Conservation (phyloP, 1,140 invertebrate genomes). For the Drosophila arizonae region DNA sequence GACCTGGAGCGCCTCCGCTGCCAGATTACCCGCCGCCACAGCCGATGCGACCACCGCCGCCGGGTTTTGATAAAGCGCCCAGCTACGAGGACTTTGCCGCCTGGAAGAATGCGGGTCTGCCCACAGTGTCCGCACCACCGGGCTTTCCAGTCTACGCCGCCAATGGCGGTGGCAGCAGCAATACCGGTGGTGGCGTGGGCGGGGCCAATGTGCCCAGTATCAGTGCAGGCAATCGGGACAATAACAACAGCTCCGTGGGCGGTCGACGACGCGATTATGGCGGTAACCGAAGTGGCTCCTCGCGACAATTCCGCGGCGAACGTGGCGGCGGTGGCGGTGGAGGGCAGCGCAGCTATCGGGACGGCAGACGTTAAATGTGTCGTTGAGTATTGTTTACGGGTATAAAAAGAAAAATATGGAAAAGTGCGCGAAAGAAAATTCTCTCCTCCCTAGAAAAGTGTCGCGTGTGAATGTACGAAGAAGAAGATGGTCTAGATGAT, state of each 20-base stretch:
- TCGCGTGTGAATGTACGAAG: conserved; percentile 37
- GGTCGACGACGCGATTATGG: conserved; percentile 71
- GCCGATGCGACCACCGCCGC: conserved; percentile 82
- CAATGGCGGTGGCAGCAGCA: conserved; percentile 62
- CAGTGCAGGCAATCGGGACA: conserved; percentile 62
- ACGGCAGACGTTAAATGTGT: conserved; percentile 59
- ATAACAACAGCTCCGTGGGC: conserved; percentile 68
- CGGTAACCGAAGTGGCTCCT: conserved; percentile 53
- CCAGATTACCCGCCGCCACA: conserved; percentile 85
- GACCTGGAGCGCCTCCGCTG: conserved; percentile 85
- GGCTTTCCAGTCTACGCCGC: conserved; percentile 66
- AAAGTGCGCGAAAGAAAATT: conserved; percentile 56
- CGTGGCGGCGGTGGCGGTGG: conserved; percentile 43
- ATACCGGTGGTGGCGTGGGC: conserved; percentile 34
- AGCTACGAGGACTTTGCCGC: conserved; percentile 93
- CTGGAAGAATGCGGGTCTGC: conserved; percentile 87
- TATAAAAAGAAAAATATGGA: conserved; percentile 6
- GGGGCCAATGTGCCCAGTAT: conserved; percentile 25
- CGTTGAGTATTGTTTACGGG: conserved; percentile 49
- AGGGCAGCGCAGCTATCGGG: conserved; percentile 73
- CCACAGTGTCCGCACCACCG: conserved; percentile 66
- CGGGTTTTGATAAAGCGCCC: conserved; percentile 87
- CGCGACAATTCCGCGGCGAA: conserved; percentile 66
- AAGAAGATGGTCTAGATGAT: not conserved
- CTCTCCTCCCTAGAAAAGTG: conserved; percentile 29